phyloP scores from a whole-genome alignment of 2,113 vertebrate genomes.

The Pardalotus punctatus region DNA sequence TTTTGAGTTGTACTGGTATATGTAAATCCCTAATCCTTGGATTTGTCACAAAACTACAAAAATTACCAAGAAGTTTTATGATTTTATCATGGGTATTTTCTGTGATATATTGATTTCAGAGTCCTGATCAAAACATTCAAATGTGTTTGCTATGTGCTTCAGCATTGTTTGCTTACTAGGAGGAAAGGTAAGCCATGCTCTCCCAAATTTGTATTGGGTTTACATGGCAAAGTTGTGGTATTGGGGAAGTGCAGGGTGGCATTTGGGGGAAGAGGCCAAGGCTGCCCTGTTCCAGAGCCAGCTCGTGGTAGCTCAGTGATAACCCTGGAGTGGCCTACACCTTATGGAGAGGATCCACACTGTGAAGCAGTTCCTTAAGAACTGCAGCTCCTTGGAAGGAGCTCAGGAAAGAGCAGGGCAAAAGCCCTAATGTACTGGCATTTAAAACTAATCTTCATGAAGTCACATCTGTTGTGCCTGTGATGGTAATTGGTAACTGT shows the following conservation, averaged over 20 bases:
- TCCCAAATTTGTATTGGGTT: background rate
- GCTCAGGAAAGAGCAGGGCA: background rate
- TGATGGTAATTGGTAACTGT: background rate
- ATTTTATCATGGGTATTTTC: background rate
- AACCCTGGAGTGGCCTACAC: background rate
- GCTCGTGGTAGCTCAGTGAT: background rate
- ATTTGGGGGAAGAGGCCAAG: background rate
- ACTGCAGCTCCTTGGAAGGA: background rate
- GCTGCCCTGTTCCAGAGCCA: background rate
- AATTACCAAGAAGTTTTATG: background rate
- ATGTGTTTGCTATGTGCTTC: background rate
- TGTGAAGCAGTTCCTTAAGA: background rate
- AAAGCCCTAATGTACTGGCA: background rate
- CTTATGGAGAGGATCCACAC: background rate
- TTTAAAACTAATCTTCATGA: background rate
- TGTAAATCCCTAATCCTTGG: background rate
- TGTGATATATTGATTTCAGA: background rate
- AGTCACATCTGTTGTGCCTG: background rate
- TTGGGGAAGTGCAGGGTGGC: too few relatives aligned
- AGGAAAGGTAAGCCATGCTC: background rate
- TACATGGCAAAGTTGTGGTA: accelerated
- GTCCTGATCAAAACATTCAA: background rate
- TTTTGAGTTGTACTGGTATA: background rate
- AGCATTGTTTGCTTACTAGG: background rate
- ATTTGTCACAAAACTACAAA: background rate